Percentiles rank a stretch among this genome's conserved stretches.
These are phyloP conservation scores for Pseudopleuronectes americanus DNA, from an alignment of 2,797 vertebrate species.

Conservation along the genomic window DNA sequence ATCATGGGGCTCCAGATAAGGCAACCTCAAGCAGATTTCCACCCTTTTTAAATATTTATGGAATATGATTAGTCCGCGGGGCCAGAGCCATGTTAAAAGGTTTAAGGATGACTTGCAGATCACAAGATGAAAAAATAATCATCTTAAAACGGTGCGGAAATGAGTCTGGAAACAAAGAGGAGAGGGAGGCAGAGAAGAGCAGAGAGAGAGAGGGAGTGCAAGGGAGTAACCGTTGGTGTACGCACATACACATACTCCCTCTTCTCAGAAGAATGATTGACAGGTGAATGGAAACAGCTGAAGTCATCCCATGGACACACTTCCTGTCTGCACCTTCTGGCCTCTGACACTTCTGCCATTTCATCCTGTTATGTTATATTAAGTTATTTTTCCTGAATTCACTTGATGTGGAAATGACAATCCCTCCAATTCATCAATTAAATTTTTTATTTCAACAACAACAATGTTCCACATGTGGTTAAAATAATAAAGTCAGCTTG, in stretches of 20 bases:
- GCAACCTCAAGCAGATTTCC: constrained; percentile 77
- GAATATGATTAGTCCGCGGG: constrained; percentile 76
- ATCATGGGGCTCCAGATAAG: constrained; percentile 77
- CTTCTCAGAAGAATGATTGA: no score
- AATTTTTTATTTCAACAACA: not conserved
- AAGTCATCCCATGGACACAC: no score
- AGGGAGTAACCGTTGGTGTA: not conserved
- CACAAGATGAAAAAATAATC: constrained; percentile 73
- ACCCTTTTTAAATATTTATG: constrained; percentile 80
- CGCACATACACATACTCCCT: not conserved
- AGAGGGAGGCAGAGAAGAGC: constrained; percentile 10
- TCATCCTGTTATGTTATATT: no score
- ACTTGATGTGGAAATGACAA: no score
- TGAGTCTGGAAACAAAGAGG: constrained; percentile 44
- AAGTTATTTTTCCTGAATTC: no score
- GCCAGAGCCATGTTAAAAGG: constrained; percentile 74
- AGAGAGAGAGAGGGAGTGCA: not conserved
- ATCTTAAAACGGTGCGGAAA: constrained; percentile 66
- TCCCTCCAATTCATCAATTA: no score
- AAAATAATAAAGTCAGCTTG: no score
- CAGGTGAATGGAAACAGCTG: no score
- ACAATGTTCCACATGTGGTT: not conserved
- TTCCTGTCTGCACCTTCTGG: no score
- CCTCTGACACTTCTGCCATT: no score
- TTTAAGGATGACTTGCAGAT: constrained; percentile 80